Evolutionary conservation across 2,797 vertebrate species (phyloP), one percentile per base, ranked within the genome.

Genomic region (Sebastes hopkinsi): DNA sequence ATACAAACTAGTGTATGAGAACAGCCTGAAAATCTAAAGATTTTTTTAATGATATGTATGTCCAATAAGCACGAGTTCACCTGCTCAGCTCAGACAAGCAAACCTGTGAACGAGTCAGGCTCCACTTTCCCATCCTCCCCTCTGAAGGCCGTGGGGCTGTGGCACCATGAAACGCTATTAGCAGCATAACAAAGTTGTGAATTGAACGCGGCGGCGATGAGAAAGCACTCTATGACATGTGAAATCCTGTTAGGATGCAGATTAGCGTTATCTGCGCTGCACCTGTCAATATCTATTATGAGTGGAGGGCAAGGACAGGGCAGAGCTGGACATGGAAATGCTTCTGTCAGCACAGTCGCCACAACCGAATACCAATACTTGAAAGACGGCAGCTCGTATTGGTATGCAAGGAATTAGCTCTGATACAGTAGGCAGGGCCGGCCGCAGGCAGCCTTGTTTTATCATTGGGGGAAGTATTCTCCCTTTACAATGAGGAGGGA

Each of bases 261-360:
- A 88, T 92, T 92, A 89, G 84, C 42, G 23, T 84, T 93, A 91
- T 91, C 87, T 79, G 72, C 20, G 18, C 79, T 1, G 55, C 84
- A 87, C 85, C 85, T 92, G 92, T 88, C 94, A 80, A 92, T 93
- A 92, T 81, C 69, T 84, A 79, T 88, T 85, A 86, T 58, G 50
- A 82, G 67, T 27, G 61, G 83, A 81, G 87, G 80, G 81, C 83
- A 84, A 90, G 88, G 91, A 90, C 84, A 34, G 58, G 68, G 77
- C 77, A 50, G 86, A 54, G 79, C 71, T 42, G 86, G 80, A 85
- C 82, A 54, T 38, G 81, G 73, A 89, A 92, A 75, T 61, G 87
- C 91, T 54, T 92, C 81, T 20, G 85, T 93, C 92, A 91, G 90
- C 92, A 92, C 62, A 14, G 67, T 6, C 55, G 71, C 58, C 72